Evolutionary conservation across 2,113 vertebrate genomes (phyloP).

Genomic region (Nibea albiflora): DNA sequence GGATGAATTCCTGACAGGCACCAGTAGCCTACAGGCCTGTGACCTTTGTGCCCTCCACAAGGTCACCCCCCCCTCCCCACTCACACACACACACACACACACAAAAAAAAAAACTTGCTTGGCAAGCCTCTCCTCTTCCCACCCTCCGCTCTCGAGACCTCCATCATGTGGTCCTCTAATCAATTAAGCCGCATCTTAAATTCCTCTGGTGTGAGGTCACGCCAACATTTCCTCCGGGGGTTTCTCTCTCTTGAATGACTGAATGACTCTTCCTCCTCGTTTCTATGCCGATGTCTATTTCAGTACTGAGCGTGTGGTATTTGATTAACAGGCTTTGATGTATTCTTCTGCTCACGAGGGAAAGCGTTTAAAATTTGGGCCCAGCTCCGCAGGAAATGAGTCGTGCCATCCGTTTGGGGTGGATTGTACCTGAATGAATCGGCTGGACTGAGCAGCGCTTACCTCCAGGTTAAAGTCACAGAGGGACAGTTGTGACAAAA

Average conservation of each 20-base stretch:
- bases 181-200: constrained; percentile 86
- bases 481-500: background rate
- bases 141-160: constrained; percentile 62
- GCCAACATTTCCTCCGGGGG: constrained; percentile 74
- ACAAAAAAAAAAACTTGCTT: constrained; percentile 25
- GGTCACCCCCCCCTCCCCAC: constrained; percentile 69
- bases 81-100: background rate
- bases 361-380: constrained; percentile 8
- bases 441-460: background rate
- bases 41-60: constrained; percentile 77
- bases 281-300: background rate
- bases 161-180: constrained; percentile 86
- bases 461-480: background rate
- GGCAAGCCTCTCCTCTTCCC: background rate
- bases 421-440: constrained; percentile 10
- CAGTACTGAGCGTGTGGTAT: constrained; percentile 28
- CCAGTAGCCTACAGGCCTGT: constrained; percentile 71
- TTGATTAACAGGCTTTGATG: constrained; percentile 53
- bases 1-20: constrained; percentile 67
- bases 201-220: constrained; percentile 89
- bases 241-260: constrained; percentile 32
- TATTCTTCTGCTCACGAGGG: constrained; percentile 18
- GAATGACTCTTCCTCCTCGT: constrained; percentile 34
- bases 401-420: background rate
- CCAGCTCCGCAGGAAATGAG: background rate